A percentile compares a stretch with the other conserved stretches of the same genome.
These are phyloP conservation scores for Drosophila bocki DNA, from an alignment of 1,140 invertebrate genomes.

Conservation along the genomic window DNA sequence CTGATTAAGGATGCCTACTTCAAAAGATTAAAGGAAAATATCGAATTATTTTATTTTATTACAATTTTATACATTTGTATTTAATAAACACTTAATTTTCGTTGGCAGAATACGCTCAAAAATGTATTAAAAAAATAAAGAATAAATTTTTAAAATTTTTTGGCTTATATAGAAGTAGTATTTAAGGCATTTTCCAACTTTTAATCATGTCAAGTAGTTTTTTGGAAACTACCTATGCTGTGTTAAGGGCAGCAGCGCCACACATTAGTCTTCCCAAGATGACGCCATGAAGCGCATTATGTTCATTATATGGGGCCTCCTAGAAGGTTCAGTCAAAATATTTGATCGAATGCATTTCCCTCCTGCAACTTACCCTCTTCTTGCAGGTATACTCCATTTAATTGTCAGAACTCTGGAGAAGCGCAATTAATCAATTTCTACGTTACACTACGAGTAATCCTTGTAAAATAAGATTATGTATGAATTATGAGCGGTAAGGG, in stretches of 20 bases:
- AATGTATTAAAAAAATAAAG: too few species aligned
- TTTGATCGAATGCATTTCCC: conserved; percentile 64
- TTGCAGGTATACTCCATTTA: conserved; percentile 4
- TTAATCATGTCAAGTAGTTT: too few species aligned
- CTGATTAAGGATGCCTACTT: too few species aligned
- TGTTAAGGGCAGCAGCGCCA: conserved; percentile 42
- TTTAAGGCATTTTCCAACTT: too few species aligned
- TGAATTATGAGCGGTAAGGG: too few species aligned
- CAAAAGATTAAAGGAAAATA: too few species aligned
- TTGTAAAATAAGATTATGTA: not conserved
- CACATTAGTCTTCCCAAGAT: conserved; percentile 38
- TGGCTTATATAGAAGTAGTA: too few species aligned
- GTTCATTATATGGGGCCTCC: conserved; percentile 12
- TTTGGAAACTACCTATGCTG: not conserved
- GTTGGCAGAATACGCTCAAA: too few species aligned
- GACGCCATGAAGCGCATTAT: not conserved
- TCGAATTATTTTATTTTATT: too few species aligned
- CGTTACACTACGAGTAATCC: conserved; percentile 1
- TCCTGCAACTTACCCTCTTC: not conserved
- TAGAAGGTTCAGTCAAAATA: conserved; percentile 61
- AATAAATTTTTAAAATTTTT: too few species aligned
- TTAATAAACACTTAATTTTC: too few species aligned
- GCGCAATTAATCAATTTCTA: conserved; percentile 69
- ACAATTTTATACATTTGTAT: too few species aligned
- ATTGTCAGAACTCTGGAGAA: conserved; percentile 30